Conservation (phyloP, 2,797 vertebrate genomes). For the Bradypodion ventrale region DNA sequence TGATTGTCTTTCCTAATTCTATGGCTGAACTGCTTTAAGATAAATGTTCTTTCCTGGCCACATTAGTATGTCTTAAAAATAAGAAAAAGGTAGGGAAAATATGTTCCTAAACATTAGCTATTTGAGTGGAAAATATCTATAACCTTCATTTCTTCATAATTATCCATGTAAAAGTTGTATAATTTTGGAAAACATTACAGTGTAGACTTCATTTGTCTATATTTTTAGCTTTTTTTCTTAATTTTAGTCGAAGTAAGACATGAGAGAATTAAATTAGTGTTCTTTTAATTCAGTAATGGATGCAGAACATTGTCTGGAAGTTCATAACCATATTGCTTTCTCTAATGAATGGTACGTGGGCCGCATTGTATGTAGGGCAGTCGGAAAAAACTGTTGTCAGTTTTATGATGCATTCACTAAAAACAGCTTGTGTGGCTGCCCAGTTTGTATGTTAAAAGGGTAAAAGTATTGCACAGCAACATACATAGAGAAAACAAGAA, state of each 20-base stretch:
- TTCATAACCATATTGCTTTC: background rate
- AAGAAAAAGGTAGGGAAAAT: background rate
- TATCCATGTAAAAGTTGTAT: background rate
- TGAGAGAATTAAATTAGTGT: background rate
- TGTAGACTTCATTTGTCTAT: background rate
- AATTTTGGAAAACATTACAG: background rate
- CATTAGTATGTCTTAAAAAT: background rate
- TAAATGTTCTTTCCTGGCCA: conserved; percentile 8
- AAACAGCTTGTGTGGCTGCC: conserved; percentile 9
- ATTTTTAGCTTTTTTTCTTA: background rate
- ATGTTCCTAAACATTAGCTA: background rate
- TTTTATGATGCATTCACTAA: conserved; percentile 51
- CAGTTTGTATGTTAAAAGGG: conserved; percentile 1
- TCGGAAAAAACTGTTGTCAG: conserved; percentile 22
- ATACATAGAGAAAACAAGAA: background rate
- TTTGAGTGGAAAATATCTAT: background rate
- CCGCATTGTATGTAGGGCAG: background rate
- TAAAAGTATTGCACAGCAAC: background rate
- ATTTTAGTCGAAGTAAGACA: background rate
- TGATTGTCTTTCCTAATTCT: background rate
- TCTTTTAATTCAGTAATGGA: background rate
- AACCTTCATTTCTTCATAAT: background rate
- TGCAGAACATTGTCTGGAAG: background rate
- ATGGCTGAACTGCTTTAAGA: background rate
- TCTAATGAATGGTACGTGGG: background rate